Conservation (phyloP, 2,888 invertebrate genomes). For the Ceramica pisi region DNA sequence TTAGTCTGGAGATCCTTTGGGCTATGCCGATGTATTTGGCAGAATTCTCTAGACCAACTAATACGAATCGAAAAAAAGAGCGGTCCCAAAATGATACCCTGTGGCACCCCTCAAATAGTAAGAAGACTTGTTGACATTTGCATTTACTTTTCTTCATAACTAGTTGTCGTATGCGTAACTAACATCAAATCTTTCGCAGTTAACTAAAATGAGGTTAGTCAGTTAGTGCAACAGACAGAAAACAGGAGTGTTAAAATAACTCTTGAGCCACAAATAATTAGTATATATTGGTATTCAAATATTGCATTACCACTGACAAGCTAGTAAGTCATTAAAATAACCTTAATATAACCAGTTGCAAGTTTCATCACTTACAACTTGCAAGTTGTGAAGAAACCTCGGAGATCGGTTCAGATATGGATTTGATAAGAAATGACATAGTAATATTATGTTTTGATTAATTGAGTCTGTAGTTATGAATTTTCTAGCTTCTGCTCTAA, state of each 20-base stretch:
- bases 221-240: conserved; percentile 18
- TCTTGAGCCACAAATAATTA: conserved; percentile 53
- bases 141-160: no score
- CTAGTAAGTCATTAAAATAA: conserved; percentile 40
- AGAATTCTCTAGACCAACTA: no score
- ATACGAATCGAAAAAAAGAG: no score
- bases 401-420: neutral
- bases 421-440: conserved; percentile 34
- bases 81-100: no score
- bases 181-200: neutral
- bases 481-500: no score
- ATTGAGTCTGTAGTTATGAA: conserved; percentile 19
- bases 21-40: no score
- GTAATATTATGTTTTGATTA: conserved; percentile 35
- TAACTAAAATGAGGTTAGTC: neutral
- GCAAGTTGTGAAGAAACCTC: conserved; percentile 25
- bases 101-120: no score
- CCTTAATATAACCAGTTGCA: conserved; percentile 38
- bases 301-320: conserved; percentile 43
- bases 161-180: no score
- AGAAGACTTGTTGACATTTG: no score
- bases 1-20: no score
- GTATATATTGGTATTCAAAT: conserved; percentile 47
- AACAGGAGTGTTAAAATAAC: conserved; percentile 25
- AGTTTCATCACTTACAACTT: conserved; percentile 19